Evolutionary conservation across 37 sponge, comb jelly and placozoan species (phyloP).

Genomic region (Cliona cf. orientalis): DNA sequence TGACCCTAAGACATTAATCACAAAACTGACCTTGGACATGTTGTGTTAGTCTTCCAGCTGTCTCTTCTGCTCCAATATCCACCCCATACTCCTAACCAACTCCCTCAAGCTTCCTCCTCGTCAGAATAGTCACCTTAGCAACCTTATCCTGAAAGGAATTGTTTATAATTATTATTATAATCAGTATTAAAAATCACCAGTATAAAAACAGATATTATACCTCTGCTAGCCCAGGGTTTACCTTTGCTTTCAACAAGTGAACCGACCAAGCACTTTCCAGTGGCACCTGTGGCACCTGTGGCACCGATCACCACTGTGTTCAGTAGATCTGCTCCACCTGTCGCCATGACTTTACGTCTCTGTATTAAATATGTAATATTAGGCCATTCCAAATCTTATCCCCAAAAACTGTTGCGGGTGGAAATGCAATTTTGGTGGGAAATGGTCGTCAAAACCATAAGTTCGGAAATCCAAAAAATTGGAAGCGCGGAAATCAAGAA

Average conservation of each 20-base stretch:
- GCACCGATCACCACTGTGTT: constrained; percentile 75
- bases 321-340: background rate
- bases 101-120: constrained; percentile 42
- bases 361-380: too few species aligned
- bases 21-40: constrained; percentile 45
- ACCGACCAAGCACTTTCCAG: constrained; percentile 61
- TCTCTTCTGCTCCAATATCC: constrained; percentile 38
- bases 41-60: constrained; percentile 58
- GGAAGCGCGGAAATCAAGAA: too few species aligned
- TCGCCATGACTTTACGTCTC: constrained; percentile 34
- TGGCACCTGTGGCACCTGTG: constrained; percentile 84
- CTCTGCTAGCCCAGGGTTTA: too few species aligned
- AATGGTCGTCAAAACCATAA: too few species aligned
- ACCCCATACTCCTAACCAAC: constrained; percentile 44
- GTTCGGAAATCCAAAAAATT: too few species aligned
- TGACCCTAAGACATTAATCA: too few species aligned
- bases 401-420: too few species aligned
- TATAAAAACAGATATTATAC: too few species aligned
- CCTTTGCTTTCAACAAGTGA: constrained; percentile 50
- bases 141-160: constrained; percentile 20
- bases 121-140: constrained; percentile 50
- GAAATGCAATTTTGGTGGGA: too few species aligned
- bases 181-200: too few species aligned
- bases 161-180: background rate
- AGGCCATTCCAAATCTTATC: too few species aligned